A percentile compares a stretch with the other conserved stretches of the same genome.
Evolutionary conservation across 53 echinoderm and acorn worm species (phyloP).

Genomic region (Apostichopus leukothele): DNA sequence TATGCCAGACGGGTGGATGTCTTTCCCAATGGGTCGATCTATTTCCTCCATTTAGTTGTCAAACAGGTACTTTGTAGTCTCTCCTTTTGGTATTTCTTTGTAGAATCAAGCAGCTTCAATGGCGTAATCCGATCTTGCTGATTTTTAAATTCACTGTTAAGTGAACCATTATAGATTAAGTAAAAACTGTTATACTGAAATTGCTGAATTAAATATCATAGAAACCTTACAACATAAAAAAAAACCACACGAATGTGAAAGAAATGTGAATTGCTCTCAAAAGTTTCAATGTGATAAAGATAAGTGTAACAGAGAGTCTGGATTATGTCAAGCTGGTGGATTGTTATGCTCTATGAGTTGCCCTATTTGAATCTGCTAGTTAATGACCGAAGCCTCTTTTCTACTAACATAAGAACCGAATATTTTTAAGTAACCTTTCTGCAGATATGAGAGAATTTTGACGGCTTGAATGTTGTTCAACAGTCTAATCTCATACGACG

Average conservation of each 20-base stretch:
- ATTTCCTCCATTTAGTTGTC: slow-evolving; percentile 46
- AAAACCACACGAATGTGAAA: too few relatives aligned
- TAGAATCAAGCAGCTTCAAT: too few relatives aligned
- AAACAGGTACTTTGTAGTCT: slow-evolving; percentile 8
- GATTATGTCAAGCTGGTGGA: too few relatives aligned
- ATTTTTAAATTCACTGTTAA: too few relatives aligned
- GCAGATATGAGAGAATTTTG: not conserved
- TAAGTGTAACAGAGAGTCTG: not conserved
- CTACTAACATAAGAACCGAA: not conserved
- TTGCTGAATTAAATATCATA: too few relatives aligned
- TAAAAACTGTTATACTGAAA: too few relatives aligned
- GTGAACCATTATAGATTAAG: too few relatives aligned
- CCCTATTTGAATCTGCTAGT: too few relatives aligned
- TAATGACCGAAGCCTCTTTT: not conserved
- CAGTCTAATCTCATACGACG: not conserved
- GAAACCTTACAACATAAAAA: too few relatives aligned
- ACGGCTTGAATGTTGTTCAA: not conserved
- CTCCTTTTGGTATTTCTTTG: too few relatives aligned
- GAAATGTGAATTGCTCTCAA: not conserved
- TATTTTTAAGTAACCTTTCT: not conserved
- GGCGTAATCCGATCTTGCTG: too few relatives aligned
- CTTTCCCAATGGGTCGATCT: not conserved
- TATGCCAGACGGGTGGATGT: not conserved
- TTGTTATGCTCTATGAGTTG: not conserved
- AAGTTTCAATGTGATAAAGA: slow-evolving; percentile 6